phyloP scores from a whole-genome alignment of 2,113 vertebrate species.

The Oncorhynchus clarkii region DNA sequence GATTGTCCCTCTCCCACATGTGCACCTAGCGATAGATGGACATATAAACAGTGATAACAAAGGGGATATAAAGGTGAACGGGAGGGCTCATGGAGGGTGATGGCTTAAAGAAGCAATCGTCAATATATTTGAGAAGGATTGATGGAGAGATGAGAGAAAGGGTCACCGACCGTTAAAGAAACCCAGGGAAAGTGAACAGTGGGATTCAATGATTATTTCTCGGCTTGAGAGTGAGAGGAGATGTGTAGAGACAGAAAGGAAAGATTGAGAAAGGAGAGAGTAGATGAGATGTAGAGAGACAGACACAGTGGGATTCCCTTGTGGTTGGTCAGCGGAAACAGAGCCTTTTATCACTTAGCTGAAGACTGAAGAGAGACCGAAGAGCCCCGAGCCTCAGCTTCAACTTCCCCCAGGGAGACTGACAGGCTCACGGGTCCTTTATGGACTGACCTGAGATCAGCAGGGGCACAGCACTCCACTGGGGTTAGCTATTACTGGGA shows the following conservation, averaged over 20 bases:
- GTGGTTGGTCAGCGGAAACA: constrained; percentile 38
- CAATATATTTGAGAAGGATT: constrained; percentile 21
- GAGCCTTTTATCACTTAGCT: constrained; percentile 49
- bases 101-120: constrained; percentile 18
- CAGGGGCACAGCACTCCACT: constrained; percentile 15
- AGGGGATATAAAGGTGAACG: constrained; percentile 41
- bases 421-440: constrained; percentile 23
- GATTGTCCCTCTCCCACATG: constrained; percentile 37
- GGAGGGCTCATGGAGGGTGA: constrained; percentile 23
- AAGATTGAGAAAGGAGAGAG: neutral
- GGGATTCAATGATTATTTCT: constrained; percentile 1
- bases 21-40: constrained; percentile 2
- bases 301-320: constrained; percentile 37
- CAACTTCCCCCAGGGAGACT: constrained; percentile 36
- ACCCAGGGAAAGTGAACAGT: constrained; percentile 3
- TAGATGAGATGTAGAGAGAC: constrained; percentile 12
- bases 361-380: constrained; percentile 29
- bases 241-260: neutral
- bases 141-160: constrained; percentile 8
- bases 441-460: constrained; percentile 45
- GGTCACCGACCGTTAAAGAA: neutral
- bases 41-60: constrained; percentile 36
- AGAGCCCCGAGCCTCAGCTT: constrained; percentile 30
- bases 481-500: neutral
- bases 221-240: neutral